Evolutionary conservation across 2,113 vertebrate genomes (phyloP), one percentile per base, ranked within the genome.

Genomic region (Amia ocellicauda): DNA sequence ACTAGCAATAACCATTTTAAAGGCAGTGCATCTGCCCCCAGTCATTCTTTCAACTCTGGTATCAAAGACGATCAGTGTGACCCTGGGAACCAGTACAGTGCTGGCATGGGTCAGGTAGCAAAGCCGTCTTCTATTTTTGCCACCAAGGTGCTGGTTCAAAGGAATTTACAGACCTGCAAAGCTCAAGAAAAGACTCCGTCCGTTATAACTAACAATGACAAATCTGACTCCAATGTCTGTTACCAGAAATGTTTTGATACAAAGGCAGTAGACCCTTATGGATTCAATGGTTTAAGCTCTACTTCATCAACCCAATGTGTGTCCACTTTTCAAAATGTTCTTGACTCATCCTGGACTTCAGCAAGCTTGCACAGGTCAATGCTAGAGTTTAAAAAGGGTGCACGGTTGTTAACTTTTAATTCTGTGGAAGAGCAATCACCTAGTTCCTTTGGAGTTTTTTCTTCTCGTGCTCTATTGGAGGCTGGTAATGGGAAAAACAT

Each of bases 331-430:
- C 68, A 68, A 49, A 47, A 67, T 50, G 58, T 81, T 51, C 2
- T 81, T 55, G 45, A 74, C 1, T 79, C 69, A 3, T 77, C 70
- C 4, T 62, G 26, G 68, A 67, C 65, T 47, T 83, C 79, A 66
- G 72, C 72, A 9, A n/a, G 42, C 3, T 62, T 76, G 24, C 69
- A 58, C 36, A 51, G 24, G 43, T 81, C 78, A 54, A 24, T 78
- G 63, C 26, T 56, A 41, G 64, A 28, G 49, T 8, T 53, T 19
- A 61, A 61, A 5, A 41, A 28, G 1, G 36, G 45, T 22, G 52
- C 43, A 3, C 51, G 56, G 23, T 26, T 31, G 26, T 31, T 45
- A 5, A n/a, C 24, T 26, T 28, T n/a, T 47, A 16, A 13, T 27
- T 26, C 27, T 5, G 20, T 24, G 3, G 23, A 22, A 14, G 10